phyloP scores from a whole-genome alignment of 92 coral and sea anemone species.

The Pocillopora grandis region DNA sequence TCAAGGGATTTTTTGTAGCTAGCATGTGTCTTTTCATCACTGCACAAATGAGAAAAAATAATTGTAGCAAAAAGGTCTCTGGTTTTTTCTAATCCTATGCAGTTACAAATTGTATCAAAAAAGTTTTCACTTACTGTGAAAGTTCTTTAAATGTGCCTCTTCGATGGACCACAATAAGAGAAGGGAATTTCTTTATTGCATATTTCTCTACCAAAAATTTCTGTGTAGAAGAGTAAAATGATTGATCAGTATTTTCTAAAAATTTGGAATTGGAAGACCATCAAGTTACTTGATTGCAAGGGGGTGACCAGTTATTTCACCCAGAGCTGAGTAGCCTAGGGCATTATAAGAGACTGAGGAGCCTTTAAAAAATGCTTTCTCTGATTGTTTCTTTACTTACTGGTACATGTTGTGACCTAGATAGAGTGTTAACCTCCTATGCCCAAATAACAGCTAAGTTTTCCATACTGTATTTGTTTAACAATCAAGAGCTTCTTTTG shows the following conservation, averaged over 20 bases:
- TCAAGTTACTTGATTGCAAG: too few species aligned
- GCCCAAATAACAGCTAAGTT: too few species aligned
- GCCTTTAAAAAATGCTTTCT: too few species aligned
- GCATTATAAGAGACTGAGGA: too few species aligned
- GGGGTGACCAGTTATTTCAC: too few species aligned
- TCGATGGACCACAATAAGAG: conserved; percentile 52
- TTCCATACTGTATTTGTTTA: too few species aligned
- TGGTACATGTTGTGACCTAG: too few species aligned
- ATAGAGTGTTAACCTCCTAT: too few species aligned
- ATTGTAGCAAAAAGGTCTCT: not conserved
- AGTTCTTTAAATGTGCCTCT: conserved; percentile 51
- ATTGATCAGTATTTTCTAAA: not conserved
- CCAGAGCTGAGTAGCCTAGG: too few species aligned
- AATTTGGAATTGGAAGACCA: not conserved
- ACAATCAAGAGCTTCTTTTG: too few species aligned
- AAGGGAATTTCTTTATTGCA: conserved; percentile 66
- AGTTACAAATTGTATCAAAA: not conserved
- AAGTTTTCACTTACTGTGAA: conserved; percentile 51
- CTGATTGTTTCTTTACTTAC: too few species aligned
- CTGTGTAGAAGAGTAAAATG: conserved; percentile 42
- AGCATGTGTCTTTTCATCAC: conserved; percentile 61
- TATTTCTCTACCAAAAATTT: conserved; percentile 55
- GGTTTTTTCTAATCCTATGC: not conserved
- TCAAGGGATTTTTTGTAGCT: conserved; percentile 65
- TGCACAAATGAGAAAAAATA: not conserved